phyloP scores from a whole-genome alignment of 2,797 vertebrate genomes.

The Cichlasoma orientale region DNA sequence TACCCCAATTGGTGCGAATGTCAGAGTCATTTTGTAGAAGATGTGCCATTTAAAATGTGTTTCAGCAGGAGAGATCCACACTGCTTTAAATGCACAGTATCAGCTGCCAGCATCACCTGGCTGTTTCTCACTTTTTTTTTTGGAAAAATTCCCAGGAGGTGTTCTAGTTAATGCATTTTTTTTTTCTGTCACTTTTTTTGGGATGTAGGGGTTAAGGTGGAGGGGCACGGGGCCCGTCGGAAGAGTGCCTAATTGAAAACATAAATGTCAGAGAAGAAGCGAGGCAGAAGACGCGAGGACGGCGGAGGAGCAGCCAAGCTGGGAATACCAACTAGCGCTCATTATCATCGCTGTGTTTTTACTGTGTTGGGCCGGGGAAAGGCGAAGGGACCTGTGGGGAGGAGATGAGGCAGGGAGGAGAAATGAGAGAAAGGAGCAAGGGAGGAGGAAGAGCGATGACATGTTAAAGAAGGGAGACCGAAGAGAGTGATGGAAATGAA shows the following conservation, averaged over 20 bases:
- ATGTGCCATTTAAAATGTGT: slow-evolving; percentile 46
- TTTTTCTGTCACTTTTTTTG: slow-evolving; percentile 4
- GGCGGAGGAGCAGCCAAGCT: slow-evolving; percentile 33
- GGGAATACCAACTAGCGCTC: slow-evolving; percentile 67
- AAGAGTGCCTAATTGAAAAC: slow-evolving; percentile 69
- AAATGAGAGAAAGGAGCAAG: background rate
- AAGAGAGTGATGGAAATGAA: slow-evolving; percentile 6
- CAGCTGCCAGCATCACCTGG: slow-evolving; percentile 26
- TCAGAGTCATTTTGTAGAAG: slow-evolving; percentile 49
- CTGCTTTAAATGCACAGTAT: slow-evolving; percentile 15
- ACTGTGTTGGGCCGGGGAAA: slow-evolving; percentile 4
- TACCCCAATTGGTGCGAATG: slow-evolving; percentile 38
- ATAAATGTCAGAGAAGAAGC: slow-evolving; percentile 70
- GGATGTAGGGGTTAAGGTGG: slow-evolving; percentile 23
- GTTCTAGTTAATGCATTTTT: background rate
- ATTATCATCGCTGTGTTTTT: slow-evolving; percentile 57
- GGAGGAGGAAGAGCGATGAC: background rate
- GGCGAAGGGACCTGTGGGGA: background rate
- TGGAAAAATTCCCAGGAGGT: background rate
- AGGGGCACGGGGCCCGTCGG: slow-evolving; percentile 23
- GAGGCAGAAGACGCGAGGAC: slow-evolving; percentile 27
- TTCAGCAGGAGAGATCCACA: slow-evolving; percentile 21
- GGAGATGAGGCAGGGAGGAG: background rate
- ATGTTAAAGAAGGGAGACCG: background rate
- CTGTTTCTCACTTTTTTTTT: slow-evolving; percentile 13